Evolutionary conservation across 2,113 vertebrate species (phyloP).

Genomic region (Nerophis lumbriciformis): DNA sequence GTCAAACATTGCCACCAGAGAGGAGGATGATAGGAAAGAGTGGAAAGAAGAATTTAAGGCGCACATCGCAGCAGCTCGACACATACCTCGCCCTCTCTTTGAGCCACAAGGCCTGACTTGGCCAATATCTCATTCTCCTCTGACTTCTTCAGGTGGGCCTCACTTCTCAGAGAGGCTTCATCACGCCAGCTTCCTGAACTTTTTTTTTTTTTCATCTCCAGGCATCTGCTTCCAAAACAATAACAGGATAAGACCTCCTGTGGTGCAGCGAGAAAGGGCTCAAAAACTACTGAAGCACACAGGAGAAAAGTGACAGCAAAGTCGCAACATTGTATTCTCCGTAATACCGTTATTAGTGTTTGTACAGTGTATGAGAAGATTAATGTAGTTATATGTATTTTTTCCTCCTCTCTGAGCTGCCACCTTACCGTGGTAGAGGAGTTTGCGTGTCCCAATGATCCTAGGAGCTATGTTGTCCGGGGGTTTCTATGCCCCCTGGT

Average conservation of each 20-base stretch:
- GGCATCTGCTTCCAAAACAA: conserved; percentile 34
- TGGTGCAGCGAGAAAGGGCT: conserved; percentile 12
- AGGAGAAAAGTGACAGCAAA: too few relatives aligned
- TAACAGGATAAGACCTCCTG: conserved; percentile 44
- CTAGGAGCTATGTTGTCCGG: too few relatives aligned
- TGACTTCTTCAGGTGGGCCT: conserved; percentile 15
- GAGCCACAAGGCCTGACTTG: conserved; percentile 14
- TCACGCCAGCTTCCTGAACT: conserved; percentile 28
- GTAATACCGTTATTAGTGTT: too few relatives aligned
- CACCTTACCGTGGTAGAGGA: too few relatives aligned
- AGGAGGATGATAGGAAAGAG: neutral
- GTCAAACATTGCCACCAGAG: neutral
- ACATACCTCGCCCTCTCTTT: conserved; percentile 45
- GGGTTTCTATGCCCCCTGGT: too few relatives aligned
- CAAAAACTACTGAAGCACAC: too few relatives aligned
- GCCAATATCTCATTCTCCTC: conserved; percentile 11
- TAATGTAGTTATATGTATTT: too few relatives aligned
- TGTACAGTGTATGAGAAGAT: too few relatives aligned
- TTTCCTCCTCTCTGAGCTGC: too few relatives aligned
- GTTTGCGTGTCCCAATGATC: too few relatives aligned
- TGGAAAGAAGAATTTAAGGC: conserved; percentile 17
- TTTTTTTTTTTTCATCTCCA: conserved; percentile 18
- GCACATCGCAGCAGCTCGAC: conserved; percentile 31
- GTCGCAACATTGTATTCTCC: too few relatives aligned
- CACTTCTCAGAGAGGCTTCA: conserved; percentile 20